Evolutionary conservation across 2,113 vertebrate genomes (phyloP).

Genomic region (Tragulus kanchil): DNA sequence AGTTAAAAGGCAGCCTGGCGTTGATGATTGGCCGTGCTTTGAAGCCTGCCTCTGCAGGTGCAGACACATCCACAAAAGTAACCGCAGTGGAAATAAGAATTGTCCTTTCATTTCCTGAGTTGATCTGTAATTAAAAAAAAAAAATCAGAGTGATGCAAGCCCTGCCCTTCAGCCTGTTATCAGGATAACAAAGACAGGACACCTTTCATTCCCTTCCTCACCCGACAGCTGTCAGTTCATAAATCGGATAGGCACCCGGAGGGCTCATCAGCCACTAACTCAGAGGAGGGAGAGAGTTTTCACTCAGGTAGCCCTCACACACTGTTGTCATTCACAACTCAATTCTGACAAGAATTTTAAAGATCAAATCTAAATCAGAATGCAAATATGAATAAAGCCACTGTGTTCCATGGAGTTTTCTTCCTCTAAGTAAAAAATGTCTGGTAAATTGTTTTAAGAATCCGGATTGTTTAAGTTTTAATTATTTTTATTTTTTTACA

Average conservation of each 20-base stretch:
- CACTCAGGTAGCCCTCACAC: neutral
- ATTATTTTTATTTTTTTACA: neutral
- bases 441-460: neutral
- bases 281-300: neutral
- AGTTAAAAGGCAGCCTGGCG: slow-evolving; percentile 93
- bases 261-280: neutral
- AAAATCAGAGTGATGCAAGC: neutral
- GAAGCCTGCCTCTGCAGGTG: slow-evolving; percentile 92
- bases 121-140: slow-evolving; percentile 78
- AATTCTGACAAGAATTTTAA: neutral
- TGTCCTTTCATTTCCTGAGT: slow-evolving; percentile 75
- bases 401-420: neutral
- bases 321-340: neutral
- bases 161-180: neutral
- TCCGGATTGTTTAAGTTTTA: slow-evolving; percentile 4
- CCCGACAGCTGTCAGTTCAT: accelerated
- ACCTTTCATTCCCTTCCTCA: neutral
- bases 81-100: slow-evolving; percentile 89
- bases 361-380: neutral
- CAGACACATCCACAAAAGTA: slow-evolving; percentile 91
- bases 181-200: neutral
- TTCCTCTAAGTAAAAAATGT: neutral
- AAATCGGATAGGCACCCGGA: accelerated
- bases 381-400: neutral
- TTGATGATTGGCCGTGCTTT: slow-evolving; percentile 92